phyloP scores from a whole-genome alignment of 2,888 invertebrate genomes.

The Cheilosia vernalis region DNA sequence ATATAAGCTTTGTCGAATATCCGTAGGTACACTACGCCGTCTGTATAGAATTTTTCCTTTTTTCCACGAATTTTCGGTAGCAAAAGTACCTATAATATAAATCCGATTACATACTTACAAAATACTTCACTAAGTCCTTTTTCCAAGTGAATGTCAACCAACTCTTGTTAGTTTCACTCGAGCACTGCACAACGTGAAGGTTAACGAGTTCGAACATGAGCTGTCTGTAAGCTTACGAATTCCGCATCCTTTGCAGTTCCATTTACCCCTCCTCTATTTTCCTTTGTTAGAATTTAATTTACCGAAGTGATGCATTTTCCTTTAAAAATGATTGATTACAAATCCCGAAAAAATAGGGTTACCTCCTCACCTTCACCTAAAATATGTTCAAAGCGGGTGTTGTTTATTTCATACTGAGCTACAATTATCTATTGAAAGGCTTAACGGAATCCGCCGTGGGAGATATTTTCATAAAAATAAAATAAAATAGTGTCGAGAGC shows the following conservation, averaged over 20 bases:
- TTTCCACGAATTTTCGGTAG: too few species aligned
- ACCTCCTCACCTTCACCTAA: background rate
- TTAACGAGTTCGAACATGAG: background rate
- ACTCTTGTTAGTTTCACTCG: slow-evolving; percentile 18
- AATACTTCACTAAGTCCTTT: too few species aligned
- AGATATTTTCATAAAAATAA: slow-evolving; percentile 10
- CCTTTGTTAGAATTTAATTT: slow-evolving; percentile 47
- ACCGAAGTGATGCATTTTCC: slow-evolving; percentile 13
- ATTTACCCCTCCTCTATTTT: slow-evolving; percentile 1
- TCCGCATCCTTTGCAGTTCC: slow-evolving; percentile 18
- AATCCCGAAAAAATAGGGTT: slow-evolving; percentile 19
- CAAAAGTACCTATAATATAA: too few species aligned
- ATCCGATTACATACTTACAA: too few species aligned
- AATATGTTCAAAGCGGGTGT: background rate
- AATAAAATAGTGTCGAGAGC: slow-evolving; percentile 31
- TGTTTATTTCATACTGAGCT: background rate
- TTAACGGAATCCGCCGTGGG: slow-evolving; percentile 13
- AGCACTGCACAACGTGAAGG: background rate
- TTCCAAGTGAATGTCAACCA: background rate
- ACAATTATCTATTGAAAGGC: background rate
- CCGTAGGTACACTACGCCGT: too few species aligned
- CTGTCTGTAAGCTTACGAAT: slow-evolving; percentile 5
- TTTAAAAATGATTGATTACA: slow-evolving; percentile 29
- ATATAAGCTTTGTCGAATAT: too few species aligned
- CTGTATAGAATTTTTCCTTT: too few species aligned